Base-by-base conservation (phyloP, 2,888 invertebrate genomes). In the Tortricodes alternella region DNA sequence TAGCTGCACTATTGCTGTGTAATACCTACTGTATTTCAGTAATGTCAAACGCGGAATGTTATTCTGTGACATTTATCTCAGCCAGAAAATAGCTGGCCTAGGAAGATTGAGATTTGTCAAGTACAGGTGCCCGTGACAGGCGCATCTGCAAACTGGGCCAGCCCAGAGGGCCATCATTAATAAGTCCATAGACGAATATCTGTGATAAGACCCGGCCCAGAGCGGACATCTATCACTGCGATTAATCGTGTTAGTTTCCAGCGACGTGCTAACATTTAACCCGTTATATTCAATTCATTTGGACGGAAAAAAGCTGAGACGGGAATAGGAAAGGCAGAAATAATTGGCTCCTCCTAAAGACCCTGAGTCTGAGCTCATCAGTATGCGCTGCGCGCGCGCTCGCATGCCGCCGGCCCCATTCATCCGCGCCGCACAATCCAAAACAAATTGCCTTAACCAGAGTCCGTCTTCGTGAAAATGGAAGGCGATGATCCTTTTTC, bases 401-500 rank as follows among this genome's bases (percentile, higher is more conserved):
- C 73, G 64, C 71, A 68, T 71, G 70, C 74, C 73, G 68, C 71
- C 67, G 66, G 62, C 62, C 66, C 76, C 80, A 82, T 83, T 82
- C 82, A 84, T 81, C 79, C 68, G 66, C 76, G 70, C 76, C 77
- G 69, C 75, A 75, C 79, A 80, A 74, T 78, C 77, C 78, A 74
- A 74, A 81, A 83, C 83, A 84, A 85, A 85, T 85, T 84, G 74
- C 80, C 77, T 75, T 74, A 72, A 74, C 74, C 75, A 76, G 73
- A 68, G 66, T 69, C 68, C 63, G 63, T 68, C 74, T 77, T 76
- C 76, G 74, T 78, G 68, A 64, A 77, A 77, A 74, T 68, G 71
- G 70, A 76, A 77, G 73, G 64, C 64, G 64, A 53, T 69, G 64
- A 63, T 63, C 73, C 72, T 74, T 78, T 79, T 78, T 78, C 58